Conservation (phyloP, 64 coral and sea anemone genomes). For the Orbicella faveolata region DNA sequence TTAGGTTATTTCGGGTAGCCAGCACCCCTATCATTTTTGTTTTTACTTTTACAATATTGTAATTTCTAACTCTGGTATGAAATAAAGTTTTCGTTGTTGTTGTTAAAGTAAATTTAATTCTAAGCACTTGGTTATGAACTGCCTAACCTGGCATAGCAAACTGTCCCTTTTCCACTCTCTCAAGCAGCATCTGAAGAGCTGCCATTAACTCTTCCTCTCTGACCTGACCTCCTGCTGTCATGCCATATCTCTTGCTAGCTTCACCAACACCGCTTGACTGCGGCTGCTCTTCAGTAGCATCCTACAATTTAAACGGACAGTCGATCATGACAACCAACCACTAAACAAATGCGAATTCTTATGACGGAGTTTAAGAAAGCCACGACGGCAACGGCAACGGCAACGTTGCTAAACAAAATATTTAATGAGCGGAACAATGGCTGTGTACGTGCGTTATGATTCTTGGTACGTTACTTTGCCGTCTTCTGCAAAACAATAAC, state of each 20-base stretch:
- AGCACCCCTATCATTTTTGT: no score
- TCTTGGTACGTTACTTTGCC: no score
- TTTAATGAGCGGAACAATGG: no score
- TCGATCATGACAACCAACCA: background rate
- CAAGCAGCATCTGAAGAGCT: conserved; percentile 78
- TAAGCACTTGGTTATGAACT: background rate
- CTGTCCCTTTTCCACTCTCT: conserved; percentile 85
- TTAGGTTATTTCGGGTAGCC: no score
- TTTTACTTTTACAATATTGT: no score
- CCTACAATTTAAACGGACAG: background rate
- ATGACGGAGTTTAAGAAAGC: background rate
- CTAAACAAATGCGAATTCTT: background rate
- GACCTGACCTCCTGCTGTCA: conserved; percentile 72
- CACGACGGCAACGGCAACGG: no score
- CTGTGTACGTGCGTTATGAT: no score
- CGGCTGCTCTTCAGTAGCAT: conserved; percentile 23
- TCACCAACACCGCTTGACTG: conserved; percentile 27
- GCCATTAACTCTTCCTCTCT: conserved; percentile 92
- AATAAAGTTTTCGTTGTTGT: no score
- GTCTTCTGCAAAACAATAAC: no score
- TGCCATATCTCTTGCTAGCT: conserved; percentile 44
- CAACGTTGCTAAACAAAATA: no score
- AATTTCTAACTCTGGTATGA: no score
- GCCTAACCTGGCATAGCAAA: conserved; percentile 45
- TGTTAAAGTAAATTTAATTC: background rate